phyloP scores from a whole-genome alignment of 92 coral and sea anemone species.

The Epizoanthus fatuus region DNA sequence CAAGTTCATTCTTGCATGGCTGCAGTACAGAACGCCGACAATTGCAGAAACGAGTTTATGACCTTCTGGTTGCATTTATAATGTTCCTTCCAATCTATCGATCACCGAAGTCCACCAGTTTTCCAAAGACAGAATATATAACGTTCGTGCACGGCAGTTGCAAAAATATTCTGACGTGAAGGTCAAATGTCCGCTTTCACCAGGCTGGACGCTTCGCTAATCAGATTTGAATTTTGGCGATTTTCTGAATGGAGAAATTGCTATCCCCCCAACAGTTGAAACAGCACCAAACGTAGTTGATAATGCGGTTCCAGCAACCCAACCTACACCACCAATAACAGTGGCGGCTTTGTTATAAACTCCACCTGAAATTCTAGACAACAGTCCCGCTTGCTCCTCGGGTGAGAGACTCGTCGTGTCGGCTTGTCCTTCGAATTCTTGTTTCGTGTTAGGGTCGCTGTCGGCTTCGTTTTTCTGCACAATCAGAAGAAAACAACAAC shows the following conservation, averaged over 20 bases:
- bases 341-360: slow-evolving; percentile 91
- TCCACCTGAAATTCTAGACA: slow-evolving; percentile 94
- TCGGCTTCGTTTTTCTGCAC: slow-evolving; percentile 38
- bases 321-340: slow-evolving; percentile 98
- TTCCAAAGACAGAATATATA: not conserved
- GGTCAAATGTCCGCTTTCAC: not conserved
- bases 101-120: not conserved
- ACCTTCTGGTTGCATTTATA: not conserved
- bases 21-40: not conserved
- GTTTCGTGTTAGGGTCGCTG: slow-evolving; percentile 30
- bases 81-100: not conserved
- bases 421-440: slow-evolving; percentile 17
- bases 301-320: slow-evolving; percentile 96
- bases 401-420: slow-evolving; percentile 33
- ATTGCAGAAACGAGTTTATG: not conserved
- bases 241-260: slow-evolving; percentile 88
- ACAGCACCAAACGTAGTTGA: slow-evolving; percentile 92
- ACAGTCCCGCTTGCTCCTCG: slow-evolving; percentile 75
- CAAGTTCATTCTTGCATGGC: too few species aligned
- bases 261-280: slow-evolving; percentile 87
- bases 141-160: not conserved
- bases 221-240: slow-evolving; percentile 90
- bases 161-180: not conserved
- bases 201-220: slow-evolving; percentile 2
- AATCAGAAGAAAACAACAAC: not conserved